Base-by-base conservation (phyloP, 2,888 invertebrate species). In the Bugulina stolonifera region DNA sequence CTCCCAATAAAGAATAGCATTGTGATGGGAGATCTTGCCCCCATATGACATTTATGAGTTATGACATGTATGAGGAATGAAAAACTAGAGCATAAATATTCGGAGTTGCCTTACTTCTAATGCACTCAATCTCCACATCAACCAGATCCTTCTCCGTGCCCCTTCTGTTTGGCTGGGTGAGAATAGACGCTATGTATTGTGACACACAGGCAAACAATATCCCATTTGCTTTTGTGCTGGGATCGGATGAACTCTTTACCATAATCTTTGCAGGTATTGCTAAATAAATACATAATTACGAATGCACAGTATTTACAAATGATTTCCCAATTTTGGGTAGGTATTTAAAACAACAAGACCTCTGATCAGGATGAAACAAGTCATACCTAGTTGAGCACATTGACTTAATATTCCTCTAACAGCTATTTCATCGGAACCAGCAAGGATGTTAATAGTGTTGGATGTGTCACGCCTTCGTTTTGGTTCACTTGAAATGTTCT, bases 401-500 rank as follows among this genome's bases (percentile, higher is more conserved):
- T 32, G 32, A 3, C 32, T 3, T 3, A 64, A 32, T 27, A 64
- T 64, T 22, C 25, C 18, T 10, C 25, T 27, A 2, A 64, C 34
- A 29, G 64, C 64, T 25, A 64, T 64, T 27, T 64, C 64, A 32
- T 64, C 64, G 5, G 64, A 32, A 32, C 64, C 64, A 10, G 64
- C 64, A 5, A 64, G 10, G 10, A 64, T 64, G 64, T 64, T 64
- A 32, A 64, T 32, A 5, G 64, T 64, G n/a, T 64, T 64, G 29
- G 64, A 64, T 32, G 64, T 64, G 64, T 64, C 64, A 27, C 34
- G 34, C 27, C 64, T 27, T 18, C 25, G 3, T 1, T 32, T 64
- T 29, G 64, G 64, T 2, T 32, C 18, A 27, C 27, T 27, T 14
- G 25, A 64, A 5, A 34, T 64, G 27, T 27, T 27, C 3, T 18